Evolutionary conservation across 2,888 invertebrate species (phyloP), one percentile per base, ranked within the genome.

Genomic region (Orgyia antiqua): DNA sequence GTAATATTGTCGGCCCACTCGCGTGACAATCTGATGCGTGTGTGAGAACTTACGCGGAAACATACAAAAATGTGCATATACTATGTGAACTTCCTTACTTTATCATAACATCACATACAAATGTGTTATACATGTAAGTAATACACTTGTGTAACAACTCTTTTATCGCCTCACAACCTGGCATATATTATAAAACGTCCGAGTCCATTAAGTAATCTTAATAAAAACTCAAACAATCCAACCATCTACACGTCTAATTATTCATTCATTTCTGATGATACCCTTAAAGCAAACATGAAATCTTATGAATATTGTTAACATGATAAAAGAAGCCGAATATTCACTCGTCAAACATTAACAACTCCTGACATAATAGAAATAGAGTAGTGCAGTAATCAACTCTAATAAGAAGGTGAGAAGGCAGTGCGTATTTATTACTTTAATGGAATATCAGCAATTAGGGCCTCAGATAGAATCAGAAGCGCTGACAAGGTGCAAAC

Each of bases 361-460:
- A 72, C 69, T 68, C 71, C 71, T 68, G 74, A 70, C 74, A 70
- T 72, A 73, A 76, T 74, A 79, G 72, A 75, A 73, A 70, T 70
- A 68, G 66, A 66, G 60, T 67, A 76, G 76, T 77, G 74, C 63
- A 63, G 73, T 77, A 78, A 80, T 78, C 75, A 75, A 69, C 65
- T 67, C 65, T 80, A 79, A 83, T 79, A 70, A 66, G 71, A 65
- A 80, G 80, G 79, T 68, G 80, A 74, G 78, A 79, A 76, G 68
- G 69, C 68, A 64, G 64, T 66, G 62, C 69, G 68, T 80, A 78
- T 79, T 77, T 82, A 83, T 79, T 78, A 80, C 72, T 76, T 74
- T 80, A 80, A 83, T 80, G 82, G 82, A 83, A 80, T 83, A 82
- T 84, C 76, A 80, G 77, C 80, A 83, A 84, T 83, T 83, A 84